Conservation (phyloP, 1,140 invertebrate genomes). For the Temnothorax longispinosus region DNA sequence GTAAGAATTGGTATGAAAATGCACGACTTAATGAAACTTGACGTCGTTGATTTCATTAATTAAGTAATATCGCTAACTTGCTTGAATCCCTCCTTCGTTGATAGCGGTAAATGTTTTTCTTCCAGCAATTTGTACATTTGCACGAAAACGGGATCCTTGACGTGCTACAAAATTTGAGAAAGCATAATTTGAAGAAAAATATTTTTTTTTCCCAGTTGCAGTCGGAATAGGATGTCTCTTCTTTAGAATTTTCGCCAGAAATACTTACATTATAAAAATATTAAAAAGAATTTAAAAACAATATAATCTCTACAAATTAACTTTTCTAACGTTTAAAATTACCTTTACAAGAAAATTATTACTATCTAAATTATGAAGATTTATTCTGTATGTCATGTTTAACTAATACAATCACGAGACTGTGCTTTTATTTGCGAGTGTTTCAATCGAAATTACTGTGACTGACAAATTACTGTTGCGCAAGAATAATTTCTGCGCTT, state of each 20-base stretch:
- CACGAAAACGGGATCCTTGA: not conserved
- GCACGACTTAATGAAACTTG: not conserved
- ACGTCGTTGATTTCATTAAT: not conserved
- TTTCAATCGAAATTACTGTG: too few relatives aligned
- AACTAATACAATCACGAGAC: not conserved
- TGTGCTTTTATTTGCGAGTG: not conserved
- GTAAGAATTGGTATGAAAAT: not conserved
- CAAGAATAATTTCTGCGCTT: not conserved
- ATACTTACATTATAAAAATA: not conserved
- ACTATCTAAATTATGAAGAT: not conserved
- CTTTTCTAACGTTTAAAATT: not conserved
- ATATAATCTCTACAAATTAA: not conserved
- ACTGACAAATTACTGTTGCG: too few relatives aligned
- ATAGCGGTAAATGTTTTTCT: constrained; percentile 24
- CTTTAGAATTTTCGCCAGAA: not conserved
- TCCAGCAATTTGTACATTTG: constrained; percentile 49
- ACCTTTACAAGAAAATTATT: not conserved
- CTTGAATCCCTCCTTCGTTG: constrained; percentile 29
- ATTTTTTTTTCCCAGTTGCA: not conserved
- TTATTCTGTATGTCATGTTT: not conserved
- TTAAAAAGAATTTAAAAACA: not conserved
- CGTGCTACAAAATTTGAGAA: constrained; percentile 34
- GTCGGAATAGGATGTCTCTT: not conserved
- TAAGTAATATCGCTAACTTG: constrained; percentile 58
- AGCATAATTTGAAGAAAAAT: not conserved